Evolutionary conservation across 1,140 invertebrate genomes (phyloP), one percentile per base, ranked within the genome.

Genomic region (Dinothrombium tinctorium): DNA sequence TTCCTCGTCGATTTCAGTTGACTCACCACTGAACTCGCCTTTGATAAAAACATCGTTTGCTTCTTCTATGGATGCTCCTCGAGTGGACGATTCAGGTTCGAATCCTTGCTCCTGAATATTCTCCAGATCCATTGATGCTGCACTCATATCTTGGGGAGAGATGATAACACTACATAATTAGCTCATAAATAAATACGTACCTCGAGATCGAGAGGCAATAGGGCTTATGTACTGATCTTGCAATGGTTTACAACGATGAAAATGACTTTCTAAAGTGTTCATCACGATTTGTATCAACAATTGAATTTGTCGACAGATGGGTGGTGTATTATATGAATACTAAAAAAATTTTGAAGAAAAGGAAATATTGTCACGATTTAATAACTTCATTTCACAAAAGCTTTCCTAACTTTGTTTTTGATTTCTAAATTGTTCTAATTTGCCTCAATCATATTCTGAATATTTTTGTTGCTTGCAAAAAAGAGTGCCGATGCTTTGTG

Each of bases 301-400:
- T 44, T 79, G 73, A 3, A 90, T 67, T 50, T 81, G 74, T 21
- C 65, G 69, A 51, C 73, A 78, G 47, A 80, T 63, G 0, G 76
- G 70, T n/a, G 74, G 73, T 39, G 71, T 72, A 41, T 71, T 76
- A 55, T 92, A 94, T 49, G 87, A 77, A 57, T 92, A 94, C 79
- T 89, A 55, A 29, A 65, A 62, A 37, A 40, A 45, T 47, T 44
- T 43, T n/a, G 17, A 31, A 14, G 2, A 42, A 19, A n/a, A n/a
- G n/a, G n/a, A n/a, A n/a, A n/a, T n/a, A n/a, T n/a, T n/a, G n/a
- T n/a, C n/a, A n/a, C n/a, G n/a, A n/a, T n/a, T n/a, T n/a, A n/a
- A n/a, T n/a, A n/a, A n/a, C n/a, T n/a, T n/a, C n/a, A n/a, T n/a
- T n/a, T n/a, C n/a, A n/a, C n/a, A n/a, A n/a, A n/a, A n/a, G n/a